Conservation (phyloP, 1,140 invertebrate species). For the Cydia amplana region DNA sequence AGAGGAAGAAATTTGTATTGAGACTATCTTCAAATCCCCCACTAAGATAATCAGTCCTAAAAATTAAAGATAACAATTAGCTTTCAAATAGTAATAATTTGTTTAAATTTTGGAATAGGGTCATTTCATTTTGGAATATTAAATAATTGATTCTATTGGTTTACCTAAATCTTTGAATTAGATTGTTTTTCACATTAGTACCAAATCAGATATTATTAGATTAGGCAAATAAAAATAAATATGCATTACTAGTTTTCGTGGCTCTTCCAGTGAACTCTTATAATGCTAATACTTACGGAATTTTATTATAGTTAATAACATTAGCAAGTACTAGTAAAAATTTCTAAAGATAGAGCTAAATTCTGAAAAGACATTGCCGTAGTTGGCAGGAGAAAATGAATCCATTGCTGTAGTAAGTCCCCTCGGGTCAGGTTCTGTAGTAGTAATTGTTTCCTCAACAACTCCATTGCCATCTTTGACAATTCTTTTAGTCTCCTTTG, state of each 20-base stretch:
- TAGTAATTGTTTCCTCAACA: slow-evolving; percentile 64
- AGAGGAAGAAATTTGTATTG: background rate
- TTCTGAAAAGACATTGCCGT: slow-evolving; percentile 51
- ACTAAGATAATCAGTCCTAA: background rate
- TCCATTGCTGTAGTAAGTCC: slow-evolving; percentile 45
- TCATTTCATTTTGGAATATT: background rate
- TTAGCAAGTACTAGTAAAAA: slow-evolving; percentile 50
- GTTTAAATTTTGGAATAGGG: too few species aligned
- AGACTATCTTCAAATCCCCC: background rate
- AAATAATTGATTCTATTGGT: background rate
- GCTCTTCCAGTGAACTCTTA: background rate
- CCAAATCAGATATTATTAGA: too few species aligned
- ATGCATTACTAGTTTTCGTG: background rate
- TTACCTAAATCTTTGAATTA: background rate
- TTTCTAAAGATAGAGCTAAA: slow-evolving; percentile 61
- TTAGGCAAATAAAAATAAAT: background rate
- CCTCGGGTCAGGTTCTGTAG: slow-evolving; percentile 49
- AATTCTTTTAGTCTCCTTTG: slow-evolving; percentile 64
- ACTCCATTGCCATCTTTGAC: slow-evolving; percentile 70
- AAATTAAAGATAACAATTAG: background rate
- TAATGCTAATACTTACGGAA: background rate
- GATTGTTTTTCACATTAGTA: background rate
- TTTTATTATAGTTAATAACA: slow-evolving; percentile 24
- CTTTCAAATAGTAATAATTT: too few species aligned
- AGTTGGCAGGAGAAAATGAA: slow-evolving; percentile 48